These are phyloP conservation scores for Ondatra zibethicus DNA, from an alignment of 2,113 vertebrate species.

Conservation along the genomic window DNA sequence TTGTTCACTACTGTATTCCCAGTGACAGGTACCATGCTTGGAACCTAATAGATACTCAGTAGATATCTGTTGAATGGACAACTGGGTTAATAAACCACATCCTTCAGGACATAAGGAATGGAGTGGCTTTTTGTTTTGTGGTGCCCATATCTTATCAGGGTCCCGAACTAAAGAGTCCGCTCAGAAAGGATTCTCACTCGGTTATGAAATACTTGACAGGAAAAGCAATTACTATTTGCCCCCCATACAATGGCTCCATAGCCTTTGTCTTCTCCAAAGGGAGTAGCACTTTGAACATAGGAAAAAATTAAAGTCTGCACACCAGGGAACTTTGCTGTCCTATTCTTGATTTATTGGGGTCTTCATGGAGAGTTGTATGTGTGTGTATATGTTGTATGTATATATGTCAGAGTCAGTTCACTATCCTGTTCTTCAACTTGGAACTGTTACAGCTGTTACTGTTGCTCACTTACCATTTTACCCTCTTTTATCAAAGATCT, in stretches of 20 bases:
- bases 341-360: background rate
- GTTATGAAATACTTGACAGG: conserved; percentile 33
- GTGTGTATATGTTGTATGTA: background rate
- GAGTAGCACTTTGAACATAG: background rate
- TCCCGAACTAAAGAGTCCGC: conserved; percentile 16
- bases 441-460: background rate
- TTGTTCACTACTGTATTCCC: background rate
- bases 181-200: conserved; percentile 47
- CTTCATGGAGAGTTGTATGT: background rate
- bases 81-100: background rate
- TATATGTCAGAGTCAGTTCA: conserved; percentile 6
- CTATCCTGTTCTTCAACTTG: background rate
- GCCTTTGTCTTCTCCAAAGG: conserved; percentile 17
- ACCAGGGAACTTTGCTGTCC: background rate
- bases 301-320: background rate
- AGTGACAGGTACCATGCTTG: background rate
- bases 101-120: conserved; percentile 10
- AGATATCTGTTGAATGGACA: conserved; percentile 40
- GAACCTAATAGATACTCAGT: background rate
- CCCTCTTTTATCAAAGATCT: background rate
- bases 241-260: background rate
- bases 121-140: conserved; percentile 37
- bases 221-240: background rate
- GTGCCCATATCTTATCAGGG: conserved; percentile 35
- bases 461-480: background rate